Percentiles rank a stretch among this genome's conserved stretches.
phyloP scores from a whole-genome alignment of 1,140 invertebrate genomes.

The Aethina tumida region DNA sequence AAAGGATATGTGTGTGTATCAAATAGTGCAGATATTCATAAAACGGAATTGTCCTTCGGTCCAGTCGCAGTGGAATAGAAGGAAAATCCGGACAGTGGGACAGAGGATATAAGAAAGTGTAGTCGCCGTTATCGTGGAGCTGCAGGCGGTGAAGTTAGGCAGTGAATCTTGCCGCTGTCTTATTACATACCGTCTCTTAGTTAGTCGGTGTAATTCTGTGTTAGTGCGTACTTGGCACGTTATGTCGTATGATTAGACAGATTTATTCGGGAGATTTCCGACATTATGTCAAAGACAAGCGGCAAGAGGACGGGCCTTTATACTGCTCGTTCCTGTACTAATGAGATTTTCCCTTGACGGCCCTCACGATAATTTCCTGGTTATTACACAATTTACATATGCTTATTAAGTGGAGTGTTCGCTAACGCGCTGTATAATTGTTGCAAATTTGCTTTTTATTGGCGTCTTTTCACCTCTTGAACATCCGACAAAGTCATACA shows the following conservation, averaged over 20 bases:
- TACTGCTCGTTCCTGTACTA: constrained; percentile 19
- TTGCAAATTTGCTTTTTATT: too few species aligned
- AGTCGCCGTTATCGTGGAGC: constrained; percentile 26
- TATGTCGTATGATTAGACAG: constrained; percentile 34
- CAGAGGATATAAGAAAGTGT: constrained; percentile 30
- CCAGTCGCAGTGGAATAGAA: too few species aligned
- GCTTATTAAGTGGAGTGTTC: constrained; percentile 15
- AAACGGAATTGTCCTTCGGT: too few species aligned
- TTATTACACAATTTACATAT: constrained; percentile 25
- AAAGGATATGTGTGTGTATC: too few species aligned
- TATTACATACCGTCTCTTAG: constrained; percentile 25
- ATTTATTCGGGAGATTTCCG: constrained; percentile 33
- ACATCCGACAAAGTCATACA: too few species aligned
- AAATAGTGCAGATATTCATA: too few species aligned
- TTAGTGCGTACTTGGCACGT: constrained; percentile 32
- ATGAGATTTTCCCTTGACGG: constrained; percentile 23
- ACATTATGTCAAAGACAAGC: constrained; percentile 25
- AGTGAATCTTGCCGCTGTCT: constrained; percentile 31
- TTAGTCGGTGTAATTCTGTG: constrained; percentile 27
- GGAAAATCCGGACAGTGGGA: too few species aligned
- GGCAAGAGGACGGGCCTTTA: constrained; percentile 17
- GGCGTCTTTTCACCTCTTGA: too few species aligned
- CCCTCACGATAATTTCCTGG: constrained; percentile 22
- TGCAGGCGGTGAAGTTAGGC: constrained; percentile 29
- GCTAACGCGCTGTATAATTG: too few species aligned